phyloP scores from a whole-genome alignment of 2,888 invertebrate species.

The Metacarcinus magister region DNA sequence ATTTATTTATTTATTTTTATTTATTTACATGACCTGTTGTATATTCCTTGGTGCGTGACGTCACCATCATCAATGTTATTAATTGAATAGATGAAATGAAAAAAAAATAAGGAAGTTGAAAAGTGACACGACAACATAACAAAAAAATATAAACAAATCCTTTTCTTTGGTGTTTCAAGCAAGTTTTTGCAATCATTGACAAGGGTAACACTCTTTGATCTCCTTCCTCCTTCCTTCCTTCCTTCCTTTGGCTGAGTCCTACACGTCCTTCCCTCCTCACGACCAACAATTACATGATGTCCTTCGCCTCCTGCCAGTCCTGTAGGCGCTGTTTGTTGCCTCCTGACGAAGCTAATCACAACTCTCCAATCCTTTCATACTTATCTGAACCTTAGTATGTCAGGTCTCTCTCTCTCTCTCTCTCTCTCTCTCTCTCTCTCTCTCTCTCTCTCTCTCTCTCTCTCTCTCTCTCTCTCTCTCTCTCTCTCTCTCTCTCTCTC shows the following conservation, averaged over 20 bases:
- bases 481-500: not conserved
- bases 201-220: no score
- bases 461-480: slow-evolving; percentile 7
- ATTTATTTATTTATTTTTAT: no score
- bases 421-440: slow-evolving; percentile 26
- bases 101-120: no score
- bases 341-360: slow-evolving; percentile 41
- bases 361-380: slow-evolving; percentile 1
- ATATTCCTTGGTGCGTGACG: not conserved
- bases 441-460: slow-evolving; percentile 26
- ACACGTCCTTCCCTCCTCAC: not conserved
- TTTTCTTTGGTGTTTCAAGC: not conserved
- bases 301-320: not conserved
- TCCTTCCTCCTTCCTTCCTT: not conserved
- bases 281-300: not conserved
- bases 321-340: not conserved
- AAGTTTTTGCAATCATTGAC: no score
- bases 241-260: not conserved
- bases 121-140: not conserved
- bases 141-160: not conserved
- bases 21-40: not conserved
- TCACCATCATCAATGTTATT: not conserved
- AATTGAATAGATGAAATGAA: not conserved
- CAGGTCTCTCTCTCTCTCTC: not conserved
- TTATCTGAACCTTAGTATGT: not conserved